A percentile compares a stretch with the other conserved stretches of the same genome.
These are phyloP conservation scores for Himantopus leucocephalus DNA, from an alignment of 2,113 vertebrate species.

Conservation along the genomic window DNA sequence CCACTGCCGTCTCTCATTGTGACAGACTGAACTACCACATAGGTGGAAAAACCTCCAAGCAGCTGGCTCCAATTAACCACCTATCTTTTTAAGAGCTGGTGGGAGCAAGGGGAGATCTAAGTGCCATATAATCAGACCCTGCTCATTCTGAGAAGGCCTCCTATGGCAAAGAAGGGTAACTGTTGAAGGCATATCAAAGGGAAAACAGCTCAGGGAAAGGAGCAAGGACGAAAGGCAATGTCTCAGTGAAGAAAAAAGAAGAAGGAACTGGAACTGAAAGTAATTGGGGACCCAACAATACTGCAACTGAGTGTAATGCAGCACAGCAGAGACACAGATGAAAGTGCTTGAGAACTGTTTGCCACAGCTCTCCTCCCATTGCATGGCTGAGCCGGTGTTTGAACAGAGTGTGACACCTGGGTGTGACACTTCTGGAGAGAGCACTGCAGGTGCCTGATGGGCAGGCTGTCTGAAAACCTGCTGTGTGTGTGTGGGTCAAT, in stretches of 20 bases:
- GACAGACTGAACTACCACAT: constrained; percentile 11
- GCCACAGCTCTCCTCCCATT: not conserved
- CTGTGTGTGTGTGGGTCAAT: fast-evolving
- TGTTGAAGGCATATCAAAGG: not conserved
- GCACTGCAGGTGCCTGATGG: fast-evolving
- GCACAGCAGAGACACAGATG: not conserved
- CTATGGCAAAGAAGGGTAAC: not conserved
- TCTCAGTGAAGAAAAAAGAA: not conserved
- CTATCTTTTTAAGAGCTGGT: constrained; percentile 18
- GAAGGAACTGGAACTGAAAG: not conserved
- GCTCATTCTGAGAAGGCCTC: not conserved
- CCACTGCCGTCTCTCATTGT: constrained; percentile 3
- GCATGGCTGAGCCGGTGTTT: not conserved
- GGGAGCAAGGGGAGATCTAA: not conserved
- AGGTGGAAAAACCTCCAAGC: constrained; percentile 3
- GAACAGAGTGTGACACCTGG: not conserved
- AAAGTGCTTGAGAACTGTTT: not conserved
- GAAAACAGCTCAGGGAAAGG: not conserved
- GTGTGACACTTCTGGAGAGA: not conserved
- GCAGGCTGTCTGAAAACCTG: not conserved
- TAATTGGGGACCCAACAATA: not conserved
- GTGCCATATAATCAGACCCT: not conserved
- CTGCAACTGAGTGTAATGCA: not conserved
- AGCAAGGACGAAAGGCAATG: not conserved
- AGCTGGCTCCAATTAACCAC: constrained; percentile 42